phyloP scores from a whole-genome alignment of 2,888 invertebrate species.

The Hemicrepidius hirtus region DNA sequence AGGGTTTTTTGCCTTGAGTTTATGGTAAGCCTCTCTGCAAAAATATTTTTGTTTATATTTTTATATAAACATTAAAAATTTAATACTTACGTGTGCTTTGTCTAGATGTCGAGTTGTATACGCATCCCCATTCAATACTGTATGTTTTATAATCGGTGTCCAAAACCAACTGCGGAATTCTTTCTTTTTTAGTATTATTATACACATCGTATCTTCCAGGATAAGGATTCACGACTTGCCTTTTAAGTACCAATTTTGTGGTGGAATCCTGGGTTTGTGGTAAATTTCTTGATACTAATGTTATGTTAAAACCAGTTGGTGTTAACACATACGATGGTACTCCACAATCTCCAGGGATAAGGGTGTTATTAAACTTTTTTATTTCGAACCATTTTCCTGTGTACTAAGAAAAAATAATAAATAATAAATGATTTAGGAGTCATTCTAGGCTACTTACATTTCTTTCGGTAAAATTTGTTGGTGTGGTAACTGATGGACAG shows the following conservation, averaged over 20 bases:
- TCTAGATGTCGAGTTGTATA: neutral
- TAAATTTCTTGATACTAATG: neutral
- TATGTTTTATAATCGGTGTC: slow-evolving; percentile 48
- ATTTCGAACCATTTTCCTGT: slow-evolving; percentile 20
- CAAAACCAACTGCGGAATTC: slow-evolving; percentile 30
- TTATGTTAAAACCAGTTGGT: neutral
- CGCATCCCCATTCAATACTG: slow-evolving; percentile 47
- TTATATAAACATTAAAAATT: too few relatives aligned
- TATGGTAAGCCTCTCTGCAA: slow-evolving; percentile 28
- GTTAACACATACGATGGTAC: neutral
- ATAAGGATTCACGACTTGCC: neutral
- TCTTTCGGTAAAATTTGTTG: neutral
- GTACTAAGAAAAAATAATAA: neutral
- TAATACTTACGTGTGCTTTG: slow-evolving; percentile 25
- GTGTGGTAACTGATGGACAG: neutral
- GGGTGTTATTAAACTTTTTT: neutral
- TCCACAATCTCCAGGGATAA: slow-evolving; percentile 1
- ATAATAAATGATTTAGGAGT: neutral
- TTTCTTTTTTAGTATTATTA: neutral
- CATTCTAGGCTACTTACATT: neutral
- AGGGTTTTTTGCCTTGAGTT: slow-evolving; percentile 10
- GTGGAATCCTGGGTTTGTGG: neutral
- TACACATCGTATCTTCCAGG: slow-evolving; percentile 14
- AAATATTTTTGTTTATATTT: too few relatives aligned
- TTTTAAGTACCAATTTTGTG: neutral